Conservation (phyloP, 1,140 invertebrate species). For the Sycobia sp. region DNA sequence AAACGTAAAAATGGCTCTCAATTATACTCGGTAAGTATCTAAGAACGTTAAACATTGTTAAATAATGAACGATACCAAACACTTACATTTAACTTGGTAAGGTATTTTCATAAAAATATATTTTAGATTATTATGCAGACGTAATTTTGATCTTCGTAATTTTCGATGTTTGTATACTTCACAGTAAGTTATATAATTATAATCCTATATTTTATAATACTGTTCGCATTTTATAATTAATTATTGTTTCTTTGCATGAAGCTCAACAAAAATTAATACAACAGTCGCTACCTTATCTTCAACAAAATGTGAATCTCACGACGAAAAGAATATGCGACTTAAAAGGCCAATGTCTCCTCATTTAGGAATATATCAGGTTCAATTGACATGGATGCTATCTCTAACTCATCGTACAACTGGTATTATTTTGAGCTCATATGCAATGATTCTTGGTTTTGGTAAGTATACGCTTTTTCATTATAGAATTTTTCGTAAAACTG, state of each 20-base stretch:
- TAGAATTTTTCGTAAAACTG: too few species aligned
- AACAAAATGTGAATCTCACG: constrained; percentile 63
- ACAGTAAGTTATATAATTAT: constrained; percentile 48
- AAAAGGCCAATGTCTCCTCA: constrained; percentile 84
- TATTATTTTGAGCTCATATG: constrained; percentile 60
- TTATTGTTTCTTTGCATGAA: neutral
- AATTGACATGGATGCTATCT: constrained; percentile 78
- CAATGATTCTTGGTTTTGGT: constrained; percentile 51
- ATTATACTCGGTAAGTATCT: constrained; percentile 44
- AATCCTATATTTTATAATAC: constrained; percentile 25
- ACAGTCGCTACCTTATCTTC: too few species aligned
- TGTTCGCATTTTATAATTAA: neutral
- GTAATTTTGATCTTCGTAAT: constrained; percentile 33
- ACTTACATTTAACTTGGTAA: too few species aligned
- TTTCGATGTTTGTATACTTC: constrained; percentile 41
- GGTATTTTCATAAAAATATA: too few species aligned
- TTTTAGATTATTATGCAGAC: constrained; percentile 41
- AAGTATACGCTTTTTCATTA: too few species aligned
- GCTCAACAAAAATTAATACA: too few species aligned
- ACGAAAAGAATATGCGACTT: constrained; percentile 72
- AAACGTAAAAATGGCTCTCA: constrained; percentile 49
- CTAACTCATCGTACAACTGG: constrained; percentile 83
- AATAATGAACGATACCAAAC: too few species aligned
- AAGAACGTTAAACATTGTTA: too few species aligned
- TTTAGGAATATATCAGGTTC: constrained; percentile 81